These are phyloP conservation scores for Clitarchus hookeri DNA, from an alignment of 2,888 invertebrate species.

Conservation along the genomic window DNA sequence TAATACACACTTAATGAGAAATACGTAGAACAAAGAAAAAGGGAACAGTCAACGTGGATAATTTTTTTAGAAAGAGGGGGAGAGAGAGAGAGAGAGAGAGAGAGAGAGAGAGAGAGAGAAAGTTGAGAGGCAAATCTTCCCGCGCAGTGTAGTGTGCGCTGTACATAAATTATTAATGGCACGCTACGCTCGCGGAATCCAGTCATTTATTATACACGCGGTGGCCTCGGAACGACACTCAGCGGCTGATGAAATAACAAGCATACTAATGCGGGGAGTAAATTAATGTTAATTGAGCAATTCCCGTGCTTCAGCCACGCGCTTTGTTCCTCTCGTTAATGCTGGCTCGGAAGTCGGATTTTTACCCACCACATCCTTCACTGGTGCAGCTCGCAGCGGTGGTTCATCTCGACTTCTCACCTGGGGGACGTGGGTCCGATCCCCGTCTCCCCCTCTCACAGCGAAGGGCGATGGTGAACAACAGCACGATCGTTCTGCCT, in stretches of 20 bases:
- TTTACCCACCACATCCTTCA: not conserved
- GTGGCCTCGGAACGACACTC: not conserved
- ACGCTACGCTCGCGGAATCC: not conserved
- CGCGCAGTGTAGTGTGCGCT: not conserved
- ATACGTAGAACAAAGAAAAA: not conserved
- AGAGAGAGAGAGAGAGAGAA: not conserved
- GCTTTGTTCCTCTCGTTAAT: not conserved
- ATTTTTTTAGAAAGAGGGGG: not conserved
- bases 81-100: not conserved
- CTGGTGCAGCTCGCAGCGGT: too few species aligned
- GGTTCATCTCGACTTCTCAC: too few species aligned
- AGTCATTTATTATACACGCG: not conserved
- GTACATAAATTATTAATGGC: not conserved
- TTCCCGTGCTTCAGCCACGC: not conserved
- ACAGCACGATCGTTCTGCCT: too few species aligned
- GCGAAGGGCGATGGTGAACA: too few species aligned
- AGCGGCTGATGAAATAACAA: slow-evolving; percentile 6
- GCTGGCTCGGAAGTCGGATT: not conserved
- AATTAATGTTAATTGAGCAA: not conserved
- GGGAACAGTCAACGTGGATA: not conserved
- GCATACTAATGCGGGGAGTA: not conserved
- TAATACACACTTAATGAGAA: not conserved
- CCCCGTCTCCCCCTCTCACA: too few species aligned
- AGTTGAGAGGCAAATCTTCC: not conserved
- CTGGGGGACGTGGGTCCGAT: too few species aligned